Evolutionary conservation across 1,140 invertebrate species (phyloP).

Genomic region (Bombus balteatus): DNA sequence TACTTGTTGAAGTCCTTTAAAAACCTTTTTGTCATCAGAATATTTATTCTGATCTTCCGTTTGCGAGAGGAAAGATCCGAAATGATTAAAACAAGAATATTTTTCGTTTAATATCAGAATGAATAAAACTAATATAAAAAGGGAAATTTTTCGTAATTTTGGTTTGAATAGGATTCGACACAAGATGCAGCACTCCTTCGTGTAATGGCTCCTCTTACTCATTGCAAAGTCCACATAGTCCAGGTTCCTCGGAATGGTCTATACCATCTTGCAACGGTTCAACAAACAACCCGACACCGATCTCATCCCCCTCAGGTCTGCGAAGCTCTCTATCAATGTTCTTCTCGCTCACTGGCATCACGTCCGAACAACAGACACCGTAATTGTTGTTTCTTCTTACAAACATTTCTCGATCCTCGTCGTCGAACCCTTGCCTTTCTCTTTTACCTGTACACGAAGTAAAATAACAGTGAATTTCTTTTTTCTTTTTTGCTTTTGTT

Average conservation of each 20-base stretch:
- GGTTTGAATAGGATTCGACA: slow-evolving; percentile 68
- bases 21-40: too few species aligned
- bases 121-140: not conserved
- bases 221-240: slow-evolving; percentile 69
- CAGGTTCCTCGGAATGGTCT: slow-evolving; percentile 76
- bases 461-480: not conserved
- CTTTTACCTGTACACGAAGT: not conserved
- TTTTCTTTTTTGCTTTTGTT: not conserved
- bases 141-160: not conserved
- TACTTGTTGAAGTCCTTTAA: too few species aligned
- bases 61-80: too few species aligned
- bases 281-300: slow-evolving; percentile 56
- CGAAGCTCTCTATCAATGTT: slow-evolving; percentile 80
- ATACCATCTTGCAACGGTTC: slow-evolving; percentile 73
- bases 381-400: slow-evolving; percentile 76
- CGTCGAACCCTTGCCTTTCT: not conserved
- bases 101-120: not conserved
- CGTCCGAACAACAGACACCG: slow-evolving; percentile 76
- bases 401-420: slow-evolving; percentile 36
- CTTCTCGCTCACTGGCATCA: slow-evolving; percentile 77
- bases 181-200: slow-evolving; percentile 61
- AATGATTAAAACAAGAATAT: too few species aligned
- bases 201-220: slow-evolving; percentile 59
- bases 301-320: slow-evolving; percentile 74
- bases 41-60: too few species aligned